These are phyloP conservation scores for Myxocyprinus asiaticus DNA, from an alignment of 2,113 vertebrate species.

Conservation along the genomic window DNA sequence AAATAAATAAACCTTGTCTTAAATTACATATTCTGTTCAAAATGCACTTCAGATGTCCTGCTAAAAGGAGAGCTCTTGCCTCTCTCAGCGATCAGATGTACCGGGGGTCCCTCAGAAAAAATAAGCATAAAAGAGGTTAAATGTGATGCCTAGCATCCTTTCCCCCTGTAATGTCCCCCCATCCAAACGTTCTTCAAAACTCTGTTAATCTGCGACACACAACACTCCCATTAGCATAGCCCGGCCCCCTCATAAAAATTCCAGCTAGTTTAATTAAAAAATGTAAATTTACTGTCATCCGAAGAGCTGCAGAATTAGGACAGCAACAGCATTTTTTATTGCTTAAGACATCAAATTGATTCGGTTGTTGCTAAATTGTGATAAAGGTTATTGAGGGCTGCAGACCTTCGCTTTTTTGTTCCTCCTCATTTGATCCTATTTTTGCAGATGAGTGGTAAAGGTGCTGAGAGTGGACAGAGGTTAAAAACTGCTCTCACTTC, in stretches of 20 bases:
- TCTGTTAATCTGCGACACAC: slow-evolving; percentile 99
- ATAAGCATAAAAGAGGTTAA: slow-evolving; percentile 94
- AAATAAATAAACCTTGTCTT: no score
- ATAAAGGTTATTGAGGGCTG: slow-evolving; percentile 81
- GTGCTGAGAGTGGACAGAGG: slow-evolving; percentile 57
- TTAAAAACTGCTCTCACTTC: slow-evolving; percentile 71
- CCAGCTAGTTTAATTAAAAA: slow-evolving; percentile 99
- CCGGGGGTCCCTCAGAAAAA: slow-evolving; percentile 81
- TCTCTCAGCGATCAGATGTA: slow-evolving; percentile 68
- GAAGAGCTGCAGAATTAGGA: slow-evolving; percentile 98
- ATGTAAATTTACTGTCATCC: slow-evolving; percentile 99
- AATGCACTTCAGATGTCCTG: background rate
- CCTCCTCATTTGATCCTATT: slow-evolving; percentile 67
- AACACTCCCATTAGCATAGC: slow-evolving; percentile 99
- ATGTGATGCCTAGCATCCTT: slow-evolving; percentile 81
- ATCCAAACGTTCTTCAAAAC: slow-evolving; percentile 99
- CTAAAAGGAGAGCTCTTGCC: slow-evolving; percentile 62
- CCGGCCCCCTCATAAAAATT: slow-evolving; percentile 99
- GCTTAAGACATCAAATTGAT: slow-evolving; percentile 99
- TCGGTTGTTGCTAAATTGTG: slow-evolving; percentile 88
- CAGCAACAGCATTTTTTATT: slow-evolving; percentile 99
- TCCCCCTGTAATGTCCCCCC: slow-evolving; percentile 86
- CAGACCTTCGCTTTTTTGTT: slow-evolving; percentile 73
- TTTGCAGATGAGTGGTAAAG: slow-evolving; percentile 69
- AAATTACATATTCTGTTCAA: background rate